Percentiles rank a stretch among this genome's conserved stretches.
phyloP scores from a whole-genome alignment of 2,797 vertebrate species.

The Tachyglossus aculeatus region DNA sequence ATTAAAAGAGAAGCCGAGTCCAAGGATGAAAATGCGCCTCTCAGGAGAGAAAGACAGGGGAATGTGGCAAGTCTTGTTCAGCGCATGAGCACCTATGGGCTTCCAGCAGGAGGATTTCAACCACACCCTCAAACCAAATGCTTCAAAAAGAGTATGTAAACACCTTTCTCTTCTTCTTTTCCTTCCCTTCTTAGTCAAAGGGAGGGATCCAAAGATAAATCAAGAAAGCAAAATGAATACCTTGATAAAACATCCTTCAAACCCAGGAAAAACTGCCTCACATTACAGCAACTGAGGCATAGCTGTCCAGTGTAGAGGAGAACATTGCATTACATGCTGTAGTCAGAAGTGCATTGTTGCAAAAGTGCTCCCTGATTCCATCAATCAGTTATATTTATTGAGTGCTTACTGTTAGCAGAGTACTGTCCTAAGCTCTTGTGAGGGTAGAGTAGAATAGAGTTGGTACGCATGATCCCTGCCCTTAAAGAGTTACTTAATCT shows the following conservation, averaged over 20 bases:
- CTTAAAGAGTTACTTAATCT: no score
- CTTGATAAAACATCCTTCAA: not conserved
- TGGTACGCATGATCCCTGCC: not conserved
- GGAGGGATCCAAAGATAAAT: no score
- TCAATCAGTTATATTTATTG: not conserved
- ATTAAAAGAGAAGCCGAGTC: conserved; percentile 85
- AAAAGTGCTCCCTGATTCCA: not conserved
- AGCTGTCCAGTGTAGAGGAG: no score
- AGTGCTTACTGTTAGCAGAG: not conserved
- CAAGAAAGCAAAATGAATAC: no score
- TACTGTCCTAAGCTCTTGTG: not conserved
- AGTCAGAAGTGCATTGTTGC: no score
- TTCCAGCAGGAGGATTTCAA: conserved; percentile 89
- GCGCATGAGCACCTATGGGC: conserved; percentile 90
- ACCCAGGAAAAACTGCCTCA: no score
- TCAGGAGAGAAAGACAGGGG: conserved; percentile 84
- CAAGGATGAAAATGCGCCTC: conserved; percentile 78
- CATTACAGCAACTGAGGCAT: no score
- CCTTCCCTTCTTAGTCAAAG: not conserved
- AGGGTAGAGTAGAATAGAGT: not conserved
- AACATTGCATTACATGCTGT: no score
- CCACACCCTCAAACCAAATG: conserved; percentile 79
- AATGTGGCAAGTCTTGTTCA: conserved; percentile 94
- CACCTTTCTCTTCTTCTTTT: not conserved
- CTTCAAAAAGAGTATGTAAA: conserved; percentile 82